Conservation (phyloP, 2,113 vertebrate species). For the Accipiter cooperii region DNA sequence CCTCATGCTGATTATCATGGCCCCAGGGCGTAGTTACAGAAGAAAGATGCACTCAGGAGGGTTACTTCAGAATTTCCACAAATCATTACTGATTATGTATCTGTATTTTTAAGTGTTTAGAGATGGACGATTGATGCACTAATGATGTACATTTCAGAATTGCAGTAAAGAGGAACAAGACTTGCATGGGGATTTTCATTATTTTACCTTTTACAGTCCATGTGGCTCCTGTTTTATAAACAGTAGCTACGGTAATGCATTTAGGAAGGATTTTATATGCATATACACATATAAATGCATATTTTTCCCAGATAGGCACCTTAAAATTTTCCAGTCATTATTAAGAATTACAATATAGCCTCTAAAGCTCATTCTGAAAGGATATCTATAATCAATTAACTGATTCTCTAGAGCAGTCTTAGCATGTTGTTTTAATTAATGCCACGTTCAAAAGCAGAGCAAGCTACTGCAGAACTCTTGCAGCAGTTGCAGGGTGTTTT, state of each 20-base stretch:
- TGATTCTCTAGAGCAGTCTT: neutral
- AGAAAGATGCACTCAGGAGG: slow-evolving; percentile 2
- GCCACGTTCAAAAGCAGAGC: neutral
- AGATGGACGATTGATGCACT: neutral
- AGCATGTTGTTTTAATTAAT: slow-evolving; percentile 13
- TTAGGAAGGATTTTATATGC: neutral
- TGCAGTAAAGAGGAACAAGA: neutral
- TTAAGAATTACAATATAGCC: neutral
- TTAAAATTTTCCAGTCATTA: neutral
- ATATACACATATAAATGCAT: neutral
- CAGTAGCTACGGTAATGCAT: neutral
- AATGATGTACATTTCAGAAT: neutral
- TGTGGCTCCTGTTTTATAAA: neutral
- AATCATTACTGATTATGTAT: slow-evolving; percentile 26
- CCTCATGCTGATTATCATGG: slow-evolving; percentile 6
- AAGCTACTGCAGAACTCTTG: neutral
- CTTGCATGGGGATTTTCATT: neutral
- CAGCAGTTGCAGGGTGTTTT: neutral
- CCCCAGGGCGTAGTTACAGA: slow-evolving; percentile 13
- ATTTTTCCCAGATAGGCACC: neutral
- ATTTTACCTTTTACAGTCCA: neutral
- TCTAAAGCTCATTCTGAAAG: neutral
- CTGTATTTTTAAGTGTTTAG: slow-evolving; percentile 23
- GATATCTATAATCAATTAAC: slow-evolving; percentile 32
- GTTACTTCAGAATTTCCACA: slow-evolving; percentile 46